Evolutionary conservation across 2,797 vertebrate genomes (phyloP), one percentile per base, ranked within the genome.

Genomic region (Pipistrellus nathusii): DNA sequence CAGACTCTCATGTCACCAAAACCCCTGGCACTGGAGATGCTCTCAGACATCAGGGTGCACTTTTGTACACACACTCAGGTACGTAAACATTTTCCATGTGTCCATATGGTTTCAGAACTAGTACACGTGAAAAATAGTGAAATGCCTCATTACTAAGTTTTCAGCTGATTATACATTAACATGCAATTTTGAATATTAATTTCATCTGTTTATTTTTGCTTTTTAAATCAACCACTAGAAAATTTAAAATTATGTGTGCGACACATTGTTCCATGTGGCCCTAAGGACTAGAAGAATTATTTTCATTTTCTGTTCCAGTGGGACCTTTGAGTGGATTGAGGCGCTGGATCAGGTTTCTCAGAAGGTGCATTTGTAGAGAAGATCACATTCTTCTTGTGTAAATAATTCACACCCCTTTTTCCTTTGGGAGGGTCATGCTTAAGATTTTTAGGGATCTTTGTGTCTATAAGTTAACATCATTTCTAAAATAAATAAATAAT

Each of bases 201-300:
- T 88, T 68, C 5, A 80, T 23, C 13, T 51, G 13, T 32, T 41
- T 77, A 18, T 7, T 46, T 80, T 85, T 76, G 51, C 48, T 27
- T 87, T 91, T 89, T 59, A 87, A 93, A 84, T 30, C 76, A 10
- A 15, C 20, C 7, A 66, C 27, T 68, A 83, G 77, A 44, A 69
- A 91, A 80, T 14, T 77, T 72, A 57, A 51, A 77, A 88, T 85
- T 66, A 68, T 1, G 7, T 72, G 46, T 8, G 15, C 32, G 17
- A 3, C 6, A 86, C 25, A 35, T 78, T 73, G 55, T 8, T 81
- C 12, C 53, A 51, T 44, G 32, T 57, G 27, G 48, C 6, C 6
- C 4, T 25, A 0, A 41, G 12, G 9, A 64, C 23, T 82, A 73
- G 3, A 78, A 66, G 41, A 71, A 68, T 88, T 3, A 21, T 64